Percentiles rank a stretch among this genome's conserved stretches.
Evolutionary conservation across 2,888 invertebrate species (phyloP).

Genomic region (Drosophila ezoana): DNA sequence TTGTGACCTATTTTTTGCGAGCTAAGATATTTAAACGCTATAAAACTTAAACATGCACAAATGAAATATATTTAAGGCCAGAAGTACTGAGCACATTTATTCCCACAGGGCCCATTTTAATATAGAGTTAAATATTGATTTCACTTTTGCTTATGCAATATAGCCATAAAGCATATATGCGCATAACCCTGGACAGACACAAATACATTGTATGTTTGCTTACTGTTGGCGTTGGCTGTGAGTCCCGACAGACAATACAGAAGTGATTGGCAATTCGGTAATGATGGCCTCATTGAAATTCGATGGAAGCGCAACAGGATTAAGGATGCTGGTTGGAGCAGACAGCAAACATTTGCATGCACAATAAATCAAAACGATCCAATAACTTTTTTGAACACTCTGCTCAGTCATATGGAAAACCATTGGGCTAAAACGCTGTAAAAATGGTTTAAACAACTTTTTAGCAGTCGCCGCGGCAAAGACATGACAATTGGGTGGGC

Average conservation of each 20-base stretch:
- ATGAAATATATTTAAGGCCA: neutral
- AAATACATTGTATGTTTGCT: neutral
- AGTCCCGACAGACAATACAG: conserved; percentile 16
- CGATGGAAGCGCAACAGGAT: conserved; percentile 46
- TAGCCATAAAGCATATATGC: conserved; percentile 26
- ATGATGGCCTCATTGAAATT: conserved; percentile 52
- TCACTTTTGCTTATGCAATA: conserved; percentile 9
- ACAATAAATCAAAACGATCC: conserved; percentile 59
- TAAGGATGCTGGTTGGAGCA: conserved; percentile 8
- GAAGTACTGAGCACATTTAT: neutral
- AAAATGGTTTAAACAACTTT: conserved; percentile 61
- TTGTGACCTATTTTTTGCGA: too few relatives aligned
- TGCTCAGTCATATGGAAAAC: conserved; percentile 45
- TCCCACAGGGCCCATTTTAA: conserved; percentile 2
- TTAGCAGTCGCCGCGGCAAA: conserved; percentile 22
- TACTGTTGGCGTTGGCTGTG: conserved; percentile 11
- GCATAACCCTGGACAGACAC: neutral
- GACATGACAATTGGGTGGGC: conserved; percentile 19
- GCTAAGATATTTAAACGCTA: too few relatives aligned
- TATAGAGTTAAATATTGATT: conserved; percentile 14
- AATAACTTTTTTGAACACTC: conserved; percentile 49
- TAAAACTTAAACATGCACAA: neutral
- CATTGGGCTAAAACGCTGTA: conserved; percentile 37
- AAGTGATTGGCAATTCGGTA: conserved; percentile 55
- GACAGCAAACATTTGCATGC: conserved; percentile 57